Conservation (phyloP, 2,888 invertebrate genomes). For the Metallyticus violacea region DNA sequence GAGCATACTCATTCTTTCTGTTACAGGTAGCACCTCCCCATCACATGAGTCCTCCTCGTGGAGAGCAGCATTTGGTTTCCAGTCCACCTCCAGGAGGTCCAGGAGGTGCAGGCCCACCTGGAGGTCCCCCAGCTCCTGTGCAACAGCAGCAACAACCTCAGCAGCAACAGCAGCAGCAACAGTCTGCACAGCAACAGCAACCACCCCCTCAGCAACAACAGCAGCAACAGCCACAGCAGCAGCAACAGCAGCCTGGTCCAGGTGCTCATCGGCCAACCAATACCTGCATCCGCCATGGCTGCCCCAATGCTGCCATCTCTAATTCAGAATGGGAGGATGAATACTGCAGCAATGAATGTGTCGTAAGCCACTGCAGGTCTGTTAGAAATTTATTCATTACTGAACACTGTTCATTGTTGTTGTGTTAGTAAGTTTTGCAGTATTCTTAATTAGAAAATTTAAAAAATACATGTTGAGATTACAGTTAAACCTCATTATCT, state of each 20-base stretch:
- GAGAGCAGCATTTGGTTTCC: slow-evolving; percentile 47
- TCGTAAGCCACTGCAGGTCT: slow-evolving; percentile 90
- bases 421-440: too few relatives aligned
- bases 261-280: slow-evolving; percentile 44
- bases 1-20: slow-evolving; percentile 26
- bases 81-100: slow-evolving; percentile 43
- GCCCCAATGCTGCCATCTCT: slow-evolving; percentile 84
- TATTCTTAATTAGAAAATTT: too few relatives aligned
- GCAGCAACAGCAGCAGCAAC: slow-evolving; percentile 42
- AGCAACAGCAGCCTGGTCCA: slow-evolving; percentile 40
- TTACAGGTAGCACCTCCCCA: slow-evolving; percentile 41
- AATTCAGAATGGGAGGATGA: slow-evolving; percentile 96
- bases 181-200: slow-evolving; percentile 38
- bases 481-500: too few relatives aligned
- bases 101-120: slow-evolving; percentile 41
- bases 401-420: slow-evolving; percentile 37
- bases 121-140: slow-evolving; percentile 40
- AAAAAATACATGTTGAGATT: too few relatives aligned
- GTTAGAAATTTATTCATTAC: slow-evolving; percentile 32
- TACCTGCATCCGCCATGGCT: slow-evolving; percentile 84
- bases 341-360: slow-evolving; percentile 96
- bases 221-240: slow-evolving; percentile 40
- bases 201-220: slow-evolving; percentile 39
- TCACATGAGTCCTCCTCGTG: slow-evolving; percentile 47
- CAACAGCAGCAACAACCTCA: slow-evolving; percentile 45